Base-by-base conservation (phyloP, 2,113 vertebrate species). In the Myrmecophaga tridactyla region DNA sequence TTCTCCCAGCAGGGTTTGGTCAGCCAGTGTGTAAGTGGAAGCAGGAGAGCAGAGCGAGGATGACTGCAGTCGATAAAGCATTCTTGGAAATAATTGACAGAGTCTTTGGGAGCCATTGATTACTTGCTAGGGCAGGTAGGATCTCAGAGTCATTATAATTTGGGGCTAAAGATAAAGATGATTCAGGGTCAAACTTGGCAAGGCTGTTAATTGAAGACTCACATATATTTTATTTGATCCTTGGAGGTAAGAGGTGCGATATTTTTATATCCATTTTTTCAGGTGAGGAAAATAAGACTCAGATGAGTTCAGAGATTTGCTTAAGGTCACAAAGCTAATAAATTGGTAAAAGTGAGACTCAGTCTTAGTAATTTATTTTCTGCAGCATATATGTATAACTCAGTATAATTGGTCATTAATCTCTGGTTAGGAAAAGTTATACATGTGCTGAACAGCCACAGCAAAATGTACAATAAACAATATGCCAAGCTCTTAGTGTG, bases 81-180 rank as follows among this genome's bases (percentile, higher is more conserved):
- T 13, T 21, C 46, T 95, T 13, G 73, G 36, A 65, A 65, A 69
- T 60, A 86, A 76, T 34, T 53, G 58, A 43, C 51, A 51, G 1
- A 21, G 13, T 77, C 27, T 77, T 56, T 92, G 62, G 72, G 27
- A 77, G 25, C 14, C 6, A 4, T 23, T 21, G 43, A 18, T 84
- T 96, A 83, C 36, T 95, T 86, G 43, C 7, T 51, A 46, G 90
- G 65, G 41, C 60, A 78, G 34, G 17, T 41, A 65, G 62, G 43
- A 2, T 94, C 48, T 96, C 34, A 76, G 65, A 82, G 67, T 77
- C 78, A n/a, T 77, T 72, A 10, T 94, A 77, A 90, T 96, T 90
- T 90, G 29, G 25, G 41, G 15, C 69, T 92, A 46, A 82, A 95
- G 86, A 56, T 95, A 95, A 96, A 39, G 81, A 60, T 89, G 73